Conservation (phyloP, 2,797 vertebrate genomes). For the Chloroceryle amazona region DNA sequence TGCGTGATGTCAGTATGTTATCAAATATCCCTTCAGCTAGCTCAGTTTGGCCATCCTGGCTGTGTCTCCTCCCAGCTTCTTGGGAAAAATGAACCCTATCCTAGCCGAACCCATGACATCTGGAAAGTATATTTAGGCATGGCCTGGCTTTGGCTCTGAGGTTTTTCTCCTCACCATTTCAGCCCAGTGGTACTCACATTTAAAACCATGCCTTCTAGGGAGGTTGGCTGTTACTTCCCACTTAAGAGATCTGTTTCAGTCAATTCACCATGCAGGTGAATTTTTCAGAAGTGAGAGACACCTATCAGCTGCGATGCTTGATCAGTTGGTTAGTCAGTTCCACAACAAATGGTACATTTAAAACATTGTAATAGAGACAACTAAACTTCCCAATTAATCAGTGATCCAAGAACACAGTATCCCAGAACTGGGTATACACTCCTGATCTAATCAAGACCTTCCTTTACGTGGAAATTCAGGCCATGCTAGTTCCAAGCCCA, state of each 20-base stretch:
- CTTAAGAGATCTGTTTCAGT: not conserved
- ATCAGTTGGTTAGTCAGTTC: not conserved
- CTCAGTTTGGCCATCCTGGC: not conserved
- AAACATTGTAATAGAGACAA: not conserved
- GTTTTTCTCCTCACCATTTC: not conserved
- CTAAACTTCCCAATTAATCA: not conserved
- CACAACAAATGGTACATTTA: not conserved
- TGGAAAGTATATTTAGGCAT: not conserved
- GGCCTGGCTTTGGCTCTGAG: not conserved
- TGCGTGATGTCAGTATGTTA: not conserved
- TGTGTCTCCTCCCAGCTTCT: not conserved
- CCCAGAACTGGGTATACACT: not conserved
- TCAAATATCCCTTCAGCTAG: not conserved
- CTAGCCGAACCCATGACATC: not conserved
- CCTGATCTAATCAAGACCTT: not conserved
- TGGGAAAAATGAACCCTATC: not conserved
- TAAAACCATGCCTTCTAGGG: not conserved
- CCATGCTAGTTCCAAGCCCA: too few relatives aligned
- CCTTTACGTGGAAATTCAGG: not conserved
- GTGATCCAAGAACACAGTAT: accelerated
- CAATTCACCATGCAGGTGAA: not conserved
- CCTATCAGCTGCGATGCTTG: not conserved
- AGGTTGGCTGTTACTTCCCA: not conserved
- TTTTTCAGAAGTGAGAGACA: not conserved
- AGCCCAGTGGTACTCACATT: not conserved